Percentiles rank a stretch among this genome's conserved stretches.
Conservation (phyloP, 2,888 invertebrate genomes). For the Drosophila nr. perissopoda region DNA sequence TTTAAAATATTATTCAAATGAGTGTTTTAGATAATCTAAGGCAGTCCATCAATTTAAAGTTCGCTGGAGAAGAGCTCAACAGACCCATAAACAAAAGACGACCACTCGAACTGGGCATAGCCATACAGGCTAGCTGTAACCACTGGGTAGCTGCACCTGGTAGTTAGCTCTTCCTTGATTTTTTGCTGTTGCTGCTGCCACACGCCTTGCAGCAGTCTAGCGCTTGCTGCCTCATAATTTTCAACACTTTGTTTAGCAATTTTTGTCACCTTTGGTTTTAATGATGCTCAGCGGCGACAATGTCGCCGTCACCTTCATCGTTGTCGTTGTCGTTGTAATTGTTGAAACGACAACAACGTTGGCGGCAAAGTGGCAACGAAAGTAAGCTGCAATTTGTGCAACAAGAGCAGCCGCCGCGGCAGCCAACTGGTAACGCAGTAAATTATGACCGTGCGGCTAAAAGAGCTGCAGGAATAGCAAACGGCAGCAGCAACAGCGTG, state of each 20-base stretch:
- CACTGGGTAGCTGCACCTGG: constrained; percentile 29
- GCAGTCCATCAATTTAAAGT: constrained; percentile 21
- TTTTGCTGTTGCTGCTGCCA: constrained; percentile 24
- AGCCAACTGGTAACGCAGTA: constrained; percentile 52
- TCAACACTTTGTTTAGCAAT: constrained; percentile 81
- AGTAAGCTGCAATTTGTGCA: constrained; percentile 79
- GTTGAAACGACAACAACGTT: constrained; percentile 50
- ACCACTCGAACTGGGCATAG: constrained; percentile 9
- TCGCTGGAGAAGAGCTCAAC: constrained; percentile 20
- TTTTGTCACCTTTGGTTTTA: constrained; percentile 81
- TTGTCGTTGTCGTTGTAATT: constrained; percentile 62
- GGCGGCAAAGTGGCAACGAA: constrained; percentile 70
- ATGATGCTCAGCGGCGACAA: constrained; percentile 72
- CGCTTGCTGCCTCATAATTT: constrained; percentile 70
- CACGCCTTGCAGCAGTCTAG: constrained; percentile 47
- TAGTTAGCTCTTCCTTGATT: constrained; percentile 10
- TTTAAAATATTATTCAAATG: background rate
- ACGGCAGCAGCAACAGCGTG: constrained; percentile 28
- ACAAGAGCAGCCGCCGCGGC: constrained; percentile 52
- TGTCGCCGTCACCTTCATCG: constrained; percentile 13
- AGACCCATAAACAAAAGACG: constrained; percentile 42
- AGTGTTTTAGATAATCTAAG: constrained; percentile 2
- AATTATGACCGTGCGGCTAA: constrained; percentile 64
- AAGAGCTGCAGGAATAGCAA: constrained; percentile 59
- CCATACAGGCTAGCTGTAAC: constrained; percentile 20